These are phyloP conservation scores for Neodon shergylaensis DNA, from an alignment of 2,113 vertebrate genomes.

Conservation along the genomic window DNA sequence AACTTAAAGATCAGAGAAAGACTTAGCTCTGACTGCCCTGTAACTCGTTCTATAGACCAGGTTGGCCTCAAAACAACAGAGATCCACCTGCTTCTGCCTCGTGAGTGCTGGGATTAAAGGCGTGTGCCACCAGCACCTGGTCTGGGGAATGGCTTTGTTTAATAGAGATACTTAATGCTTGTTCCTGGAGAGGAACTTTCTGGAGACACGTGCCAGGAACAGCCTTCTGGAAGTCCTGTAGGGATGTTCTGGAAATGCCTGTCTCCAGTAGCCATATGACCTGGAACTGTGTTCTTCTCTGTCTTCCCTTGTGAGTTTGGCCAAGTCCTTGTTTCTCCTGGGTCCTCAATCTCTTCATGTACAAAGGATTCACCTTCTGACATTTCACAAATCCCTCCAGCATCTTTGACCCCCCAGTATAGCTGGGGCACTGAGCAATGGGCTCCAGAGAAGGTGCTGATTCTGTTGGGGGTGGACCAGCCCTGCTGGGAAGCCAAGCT, in stretches of 20 bases:
- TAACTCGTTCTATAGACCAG: too few species aligned
- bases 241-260: not conserved
- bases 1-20: not conserved
- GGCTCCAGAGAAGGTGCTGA: not conserved
- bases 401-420: not conserved
- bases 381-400: not conserved
- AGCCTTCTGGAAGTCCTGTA: not conserved
- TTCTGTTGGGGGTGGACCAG: not conserved
- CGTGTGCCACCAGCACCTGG: not conserved
- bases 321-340: not conserved
- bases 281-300: not conserved
- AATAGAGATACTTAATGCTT: not conserved
- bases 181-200: not conserved
- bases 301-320: not conserved
- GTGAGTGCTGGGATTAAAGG: not conserved
- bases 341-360: not conserved
- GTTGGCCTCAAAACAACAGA: not conserved
- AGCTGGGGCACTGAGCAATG: accelerated
- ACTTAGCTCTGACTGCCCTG: not conserved
- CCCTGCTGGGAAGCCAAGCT: not conserved
- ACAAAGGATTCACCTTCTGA: not conserved
- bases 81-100: not conserved
- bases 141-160: not conserved
- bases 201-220: not conserved
- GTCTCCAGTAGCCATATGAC: not conserved